Percentiles rank a stretch among this genome's conserved stretches.
Evolutionary conservation across 2,888 invertebrate species (phyloP).

Genomic region (Hipparchia sbordonii): DNA sequence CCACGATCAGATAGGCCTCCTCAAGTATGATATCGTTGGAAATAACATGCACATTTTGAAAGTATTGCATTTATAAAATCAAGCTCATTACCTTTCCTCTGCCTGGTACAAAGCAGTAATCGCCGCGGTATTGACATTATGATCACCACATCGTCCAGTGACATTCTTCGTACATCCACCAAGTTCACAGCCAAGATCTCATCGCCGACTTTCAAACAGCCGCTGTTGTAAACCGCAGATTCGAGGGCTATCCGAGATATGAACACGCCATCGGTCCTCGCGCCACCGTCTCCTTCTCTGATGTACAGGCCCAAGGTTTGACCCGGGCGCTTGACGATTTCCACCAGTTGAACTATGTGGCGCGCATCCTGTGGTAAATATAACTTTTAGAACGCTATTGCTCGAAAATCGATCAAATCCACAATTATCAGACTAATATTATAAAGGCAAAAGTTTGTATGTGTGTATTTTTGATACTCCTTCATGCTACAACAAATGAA

Average conservation of each 20-base stretch:
- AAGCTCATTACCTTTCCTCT: constrained; percentile 84
- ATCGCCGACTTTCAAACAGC: constrained; percentile 98
- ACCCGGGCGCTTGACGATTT: constrained; percentile 99
- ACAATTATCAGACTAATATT: neutral
- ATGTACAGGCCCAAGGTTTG: constrained; percentile 99
- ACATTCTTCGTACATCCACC: constrained; percentile 98
- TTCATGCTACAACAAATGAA: no score
- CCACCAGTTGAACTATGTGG: constrained; percentile 94
- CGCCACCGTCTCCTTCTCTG: constrained; percentile 99
- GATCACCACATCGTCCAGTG: constrained; percentile 99
- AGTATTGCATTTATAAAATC: neutral
- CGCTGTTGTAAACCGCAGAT: constrained; percentile 98
- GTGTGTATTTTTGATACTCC: no score
- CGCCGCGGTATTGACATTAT: constrained; percentile 99
- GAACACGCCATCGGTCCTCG: constrained; percentile 97
- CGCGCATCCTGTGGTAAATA: constrained; percentile 84
- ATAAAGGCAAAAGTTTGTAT: no score
- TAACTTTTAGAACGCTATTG: neutral
- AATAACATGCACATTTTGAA: neutral
- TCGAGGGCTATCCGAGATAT: constrained; percentile 96
- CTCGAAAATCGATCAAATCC: neutral
- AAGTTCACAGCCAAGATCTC: constrained; percentile 99
- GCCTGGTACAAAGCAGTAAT: constrained; percentile 95
- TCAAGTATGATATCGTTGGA: neutral
- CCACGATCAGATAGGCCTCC: neutral